Conservation (phyloP, 2,888 invertebrate genomes). For the Phoronis australis region DNA sequence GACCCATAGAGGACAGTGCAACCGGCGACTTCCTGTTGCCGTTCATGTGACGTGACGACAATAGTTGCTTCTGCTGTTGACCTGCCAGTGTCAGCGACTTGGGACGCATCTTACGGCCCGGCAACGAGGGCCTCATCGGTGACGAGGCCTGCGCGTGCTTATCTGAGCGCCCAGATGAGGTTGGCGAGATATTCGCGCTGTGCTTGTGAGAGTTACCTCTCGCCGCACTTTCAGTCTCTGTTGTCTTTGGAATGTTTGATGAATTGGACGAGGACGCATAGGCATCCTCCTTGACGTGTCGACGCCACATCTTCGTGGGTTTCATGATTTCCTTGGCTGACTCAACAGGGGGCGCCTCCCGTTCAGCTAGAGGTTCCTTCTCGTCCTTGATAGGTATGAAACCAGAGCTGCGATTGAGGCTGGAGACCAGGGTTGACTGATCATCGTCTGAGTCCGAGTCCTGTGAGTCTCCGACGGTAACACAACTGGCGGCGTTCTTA, state of each 20-base stretch:
- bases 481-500: conserved; percentile 70
- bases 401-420: conserved; percentile 12
- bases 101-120: background rate
- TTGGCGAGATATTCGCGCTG: conserved; percentile 25
- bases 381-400: conserved; percentile 45
- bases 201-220: conserved; percentile 38
- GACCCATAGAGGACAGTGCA: conserved; percentile 23
- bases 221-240: conserved; percentile 12
- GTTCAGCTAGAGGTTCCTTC: conserved; percentile 9
- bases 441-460: conserved; percentile 34
- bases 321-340: background rate
- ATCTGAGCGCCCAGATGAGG: background rate
- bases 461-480: conserved; percentile 64
- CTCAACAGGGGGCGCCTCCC: background rate
- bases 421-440: conserved; percentile 10
- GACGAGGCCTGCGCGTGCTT: background rate
- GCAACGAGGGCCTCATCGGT: background rate
- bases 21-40: background rate
- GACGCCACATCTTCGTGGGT: background rate
- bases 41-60: background rate
- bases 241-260: conserved; percentile 13
- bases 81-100: background rate
- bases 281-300: background rate
- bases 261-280: too few relatives aligned
- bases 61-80: background rate